Evolutionary conservation across 2,888 invertebrate genomes (phyloP), one percentile per base, ranked within the genome.

Genomic region (Melitaea athalia): DNA sequence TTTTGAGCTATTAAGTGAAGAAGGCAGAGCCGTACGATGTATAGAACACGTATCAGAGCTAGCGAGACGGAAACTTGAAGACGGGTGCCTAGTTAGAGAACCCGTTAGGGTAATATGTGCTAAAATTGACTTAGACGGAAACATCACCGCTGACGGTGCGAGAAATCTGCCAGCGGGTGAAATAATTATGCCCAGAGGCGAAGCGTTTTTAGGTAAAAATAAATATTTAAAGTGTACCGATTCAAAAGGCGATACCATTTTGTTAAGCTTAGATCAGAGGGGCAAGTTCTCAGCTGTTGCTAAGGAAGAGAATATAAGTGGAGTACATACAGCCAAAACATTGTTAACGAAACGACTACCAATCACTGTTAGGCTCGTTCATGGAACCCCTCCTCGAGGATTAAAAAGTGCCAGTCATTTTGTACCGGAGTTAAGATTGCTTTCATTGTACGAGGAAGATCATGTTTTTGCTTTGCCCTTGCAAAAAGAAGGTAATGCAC

Each of bases 1-100:
- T 89, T 99, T 99, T 86, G 98, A 99, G 87, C 94, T 99, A 63
- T 93, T 99, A 45, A 98, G 98, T 82, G 98, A 99, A 89, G 98
- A 99, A 87, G 98, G 98, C 0, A 94, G 97, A 77, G 97, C 98
- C 33, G 97, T 98, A 10, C 94, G 97, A 73, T 97, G 98, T 78
- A 97, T 98, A 80, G 97, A 98, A 84, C 96, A 96, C 72, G 98
- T 98, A 1, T 93, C 95, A 72, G 98, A 98, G 87, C 89, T 99
- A 75, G 95, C 97, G 17, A 93, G 96, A 75, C 93, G 96, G 67
- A 95, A 96, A 77, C 93, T 95, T 31, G 95, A 95, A 64, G 95
- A 95, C 77, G 95, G 95, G 3, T 97, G 96, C 79, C 91, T 98
- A 72, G 97, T 97, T 7, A 93, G 97, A 75, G 97, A 97, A 81